Evolutionary conservation across 2,113 vertebrate species (phyloP).

Genomic region (Ascaphus truei): DNA sequence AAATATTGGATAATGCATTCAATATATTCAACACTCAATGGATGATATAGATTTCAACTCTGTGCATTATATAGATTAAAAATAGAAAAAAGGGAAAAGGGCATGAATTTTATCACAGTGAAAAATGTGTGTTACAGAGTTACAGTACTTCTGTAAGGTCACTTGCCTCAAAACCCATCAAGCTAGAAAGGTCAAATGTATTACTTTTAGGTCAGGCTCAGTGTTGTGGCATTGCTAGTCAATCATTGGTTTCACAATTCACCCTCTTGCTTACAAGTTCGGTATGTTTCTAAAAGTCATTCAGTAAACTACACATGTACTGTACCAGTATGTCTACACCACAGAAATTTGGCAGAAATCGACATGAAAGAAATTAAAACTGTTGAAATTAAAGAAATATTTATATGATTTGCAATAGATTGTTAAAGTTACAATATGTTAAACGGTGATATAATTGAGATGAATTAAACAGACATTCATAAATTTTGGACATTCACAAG

Average conservation of each 20-base stretch:
- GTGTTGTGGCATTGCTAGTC: not conserved
- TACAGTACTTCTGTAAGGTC: conserved; percentile 27
- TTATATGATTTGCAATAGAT: too few species aligned
- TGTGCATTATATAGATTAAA: not conserved
- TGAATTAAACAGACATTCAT: too few species aligned
- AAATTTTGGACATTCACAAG: too few species aligned
- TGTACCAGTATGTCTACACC: not conserved
- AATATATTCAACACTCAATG: not conserved
- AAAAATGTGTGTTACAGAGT: conserved; percentile 14
- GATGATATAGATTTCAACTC: not conserved
- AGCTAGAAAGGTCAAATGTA: conserved; percentile 19
- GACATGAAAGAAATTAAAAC: not conserved
- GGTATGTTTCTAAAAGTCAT: too few species aligned
- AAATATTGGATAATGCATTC: not conserved
- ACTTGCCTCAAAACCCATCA: conserved; percentile 22
- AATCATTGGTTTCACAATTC: not conserved
- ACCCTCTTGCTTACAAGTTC: conserved; percentile 6
- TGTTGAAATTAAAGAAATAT: too few species aligned
- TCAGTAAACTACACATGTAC: not conserved
- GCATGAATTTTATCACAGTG: conserved; percentile 22
- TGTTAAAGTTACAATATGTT: too few species aligned
- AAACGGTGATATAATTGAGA: too few species aligned
- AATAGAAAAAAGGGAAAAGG: conserved; percentile 13
- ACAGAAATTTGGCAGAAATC: not conserved
- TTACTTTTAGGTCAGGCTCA: not conserved